Conservation (phyloP, 1,140 invertebrate genomes). For the Calosoma granatense region DNA sequence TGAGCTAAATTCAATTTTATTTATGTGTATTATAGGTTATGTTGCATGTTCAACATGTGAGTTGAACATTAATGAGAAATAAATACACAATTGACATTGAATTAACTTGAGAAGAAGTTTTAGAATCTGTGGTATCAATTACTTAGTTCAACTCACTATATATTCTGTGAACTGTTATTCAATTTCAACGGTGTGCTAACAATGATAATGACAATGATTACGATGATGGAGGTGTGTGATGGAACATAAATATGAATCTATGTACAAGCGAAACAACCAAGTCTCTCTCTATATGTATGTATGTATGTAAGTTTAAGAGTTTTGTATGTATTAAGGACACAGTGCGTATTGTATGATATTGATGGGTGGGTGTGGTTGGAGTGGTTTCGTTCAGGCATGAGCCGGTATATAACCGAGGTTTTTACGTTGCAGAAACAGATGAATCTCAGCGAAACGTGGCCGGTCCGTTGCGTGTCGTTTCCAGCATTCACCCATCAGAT, state of each 20-base stretch:
- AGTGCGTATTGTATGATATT: not conserved
- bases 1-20: not conserved
- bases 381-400: not conserved
- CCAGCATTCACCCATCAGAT: slow-evolving; percentile 92
- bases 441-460: slow-evolving; percentile 85
- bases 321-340: not conserved
- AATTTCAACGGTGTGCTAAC: not conserved
- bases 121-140: not conserved
- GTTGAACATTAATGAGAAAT: not conserved
- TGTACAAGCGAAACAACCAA: not conserved
- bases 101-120: not conserved
- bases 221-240: not conserved
- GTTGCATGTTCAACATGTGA: no score
- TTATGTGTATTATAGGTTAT: not conserved
- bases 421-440: slow-evolving; percentile 83
- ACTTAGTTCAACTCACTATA: not conserved
- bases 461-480: slow-evolving; percentile 70
- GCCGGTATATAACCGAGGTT: slow-evolving; percentile 69
- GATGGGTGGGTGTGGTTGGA: not conserved
- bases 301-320: not conserved
- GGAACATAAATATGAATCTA: not conserved
- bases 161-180: not conserved
- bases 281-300: not conserved
- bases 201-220: not conserved
- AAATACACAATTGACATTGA: not conserved